Base-by-base conservation (phyloP, 2,113 vertebrate species). In the Phylloscopus trochilus region DNA sequence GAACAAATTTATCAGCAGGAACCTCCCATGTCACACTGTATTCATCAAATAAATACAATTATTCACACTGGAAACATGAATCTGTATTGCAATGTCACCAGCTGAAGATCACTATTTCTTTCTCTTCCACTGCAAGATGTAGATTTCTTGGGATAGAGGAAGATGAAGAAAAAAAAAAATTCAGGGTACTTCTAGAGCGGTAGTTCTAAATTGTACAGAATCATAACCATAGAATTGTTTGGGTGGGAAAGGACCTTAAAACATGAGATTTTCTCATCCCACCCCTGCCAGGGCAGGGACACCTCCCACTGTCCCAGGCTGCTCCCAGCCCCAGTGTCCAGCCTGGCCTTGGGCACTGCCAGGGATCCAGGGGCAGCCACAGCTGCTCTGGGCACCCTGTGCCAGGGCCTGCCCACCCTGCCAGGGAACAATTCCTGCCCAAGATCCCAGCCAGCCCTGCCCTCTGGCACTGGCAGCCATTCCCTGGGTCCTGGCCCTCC, bases 401-500 rank as follows among this genome's bases (percentile, higher is more conserved):
- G 58, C 76, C 85, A 49, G 58, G 58, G 17, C 43, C 75, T 73
- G 6, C 26, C 26, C 59, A 51, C 51, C 59, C 67, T 88, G 0
- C 10, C 76, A 81, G 76, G 59, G 27, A 81, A 33, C 11, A 44
- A 74, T 81, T 81, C 12, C 44, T 59, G 2, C 23, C 33, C 28
- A 28, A 21, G 0, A 12, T 67, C 69, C 62, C 53, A 68, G 2
- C 39, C 2, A 53, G 0, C 11, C 39, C 60, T 52, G 39, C 5
- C 39, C 33, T 30, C 39, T 74, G 69, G 2, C 53, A 30, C 0
- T 60, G 46, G 13, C 1, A 75, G 46, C 30, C 78, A 53, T 82
- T 68, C 53, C 33, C 39, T 33, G 27, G 0, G 1, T 39, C 23
- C 53, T 47, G 53, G 0, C 28, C 0, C 28, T 53, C 1, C 20